phyloP scores from a whole-genome alignment of 2,888 invertebrate species.

The Cryptosula pallasiana region DNA sequence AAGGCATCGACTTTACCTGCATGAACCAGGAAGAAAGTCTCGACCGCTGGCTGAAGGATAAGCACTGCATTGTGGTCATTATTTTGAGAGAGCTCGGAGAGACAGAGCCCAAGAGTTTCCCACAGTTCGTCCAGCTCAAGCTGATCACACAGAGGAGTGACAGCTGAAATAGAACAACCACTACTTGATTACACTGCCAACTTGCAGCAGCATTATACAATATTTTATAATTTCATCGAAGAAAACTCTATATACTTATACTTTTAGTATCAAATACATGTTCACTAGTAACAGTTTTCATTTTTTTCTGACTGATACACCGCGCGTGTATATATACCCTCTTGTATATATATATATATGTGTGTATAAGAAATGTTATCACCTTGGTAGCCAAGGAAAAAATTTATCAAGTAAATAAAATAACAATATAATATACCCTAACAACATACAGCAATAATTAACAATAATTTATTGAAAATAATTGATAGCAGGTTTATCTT shows the following conservation, averaged over 20 bases:
- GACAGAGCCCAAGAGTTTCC: slow-evolving; percentile 72
- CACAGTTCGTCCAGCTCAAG: slow-evolving; percentile 69
- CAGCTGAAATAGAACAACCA: neutral
- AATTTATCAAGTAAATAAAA: too few relatives aligned
- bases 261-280: too few relatives aligned
- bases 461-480: neutral
- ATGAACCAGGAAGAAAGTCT: slow-evolving; percentile 84
- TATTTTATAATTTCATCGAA: too few relatives aligned
- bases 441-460: neutral
- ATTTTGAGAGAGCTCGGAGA: slow-evolving; percentile 72
- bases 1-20: slow-evolving; percentile 61
- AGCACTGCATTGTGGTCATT: slow-evolving; percentile 82
- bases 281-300: too few relatives aligned
- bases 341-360: too few relatives aligned
- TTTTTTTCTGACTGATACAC: too few relatives aligned
- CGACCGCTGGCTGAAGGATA: slow-evolving; percentile 78
- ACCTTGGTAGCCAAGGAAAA: neutral
- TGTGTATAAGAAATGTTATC: too few relatives aligned
- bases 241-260: too few relatives aligned
- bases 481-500: neutral
- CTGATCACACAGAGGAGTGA: slow-evolving; percentile 64
- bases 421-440: too few relatives aligned
- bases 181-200: too few relatives aligned
- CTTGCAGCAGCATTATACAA: too few relatives aligned
- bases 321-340: too few relatives aligned